Evolutionary conservation across 64 coral and sea anemone species (phyloP).

Genomic region (Platygyra sinensis): DNA sequence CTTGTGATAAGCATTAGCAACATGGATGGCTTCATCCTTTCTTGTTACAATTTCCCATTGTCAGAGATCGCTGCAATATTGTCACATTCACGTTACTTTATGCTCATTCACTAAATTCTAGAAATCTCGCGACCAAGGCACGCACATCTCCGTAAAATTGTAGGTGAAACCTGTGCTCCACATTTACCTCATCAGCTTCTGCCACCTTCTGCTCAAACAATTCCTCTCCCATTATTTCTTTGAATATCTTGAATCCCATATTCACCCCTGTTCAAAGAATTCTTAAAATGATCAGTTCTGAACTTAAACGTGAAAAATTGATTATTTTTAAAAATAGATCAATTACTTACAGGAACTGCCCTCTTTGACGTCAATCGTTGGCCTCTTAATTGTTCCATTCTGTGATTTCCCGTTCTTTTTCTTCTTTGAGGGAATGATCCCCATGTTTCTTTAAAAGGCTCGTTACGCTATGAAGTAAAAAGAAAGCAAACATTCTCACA

Average conservation of each 20-base stretch:
- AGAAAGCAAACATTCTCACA: background rate
- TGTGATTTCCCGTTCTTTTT: background rate
- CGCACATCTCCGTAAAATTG: too few relatives aligned
- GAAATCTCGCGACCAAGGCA: too few relatives aligned
- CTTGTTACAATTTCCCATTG: too few relatives aligned
- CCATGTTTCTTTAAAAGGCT: background rate
- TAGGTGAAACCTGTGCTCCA: background rate
- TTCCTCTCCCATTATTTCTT: conserved; percentile 77
- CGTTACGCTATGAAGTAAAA: background rate
- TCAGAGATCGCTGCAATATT: too few relatives aligned
- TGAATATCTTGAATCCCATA: conserved; percentile 62
- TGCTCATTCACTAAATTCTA: too few relatives aligned
- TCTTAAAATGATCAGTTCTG: background rate
- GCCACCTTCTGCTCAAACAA: conserved; percentile 66
- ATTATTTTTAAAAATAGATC: background rate
- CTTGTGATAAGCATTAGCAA: too few relatives aligned
- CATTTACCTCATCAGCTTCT: conserved; percentile 64
- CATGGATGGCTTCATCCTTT: too few relatives aligned
- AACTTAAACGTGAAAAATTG: background rate
- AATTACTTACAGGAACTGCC: background rate
- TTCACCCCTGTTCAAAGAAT: conserved; percentile 62
- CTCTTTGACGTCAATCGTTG: background rate
- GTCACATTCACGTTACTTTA: too few relatives aligned
- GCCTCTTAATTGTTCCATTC: background rate
- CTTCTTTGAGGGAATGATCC: conserved; percentile 28